A percentile compares a stretch with the other conserved stretches of the same genome.
Conservation (phyloP, 1,140 invertebrate genomes). For the Holcopasites calliopsidis region DNA sequence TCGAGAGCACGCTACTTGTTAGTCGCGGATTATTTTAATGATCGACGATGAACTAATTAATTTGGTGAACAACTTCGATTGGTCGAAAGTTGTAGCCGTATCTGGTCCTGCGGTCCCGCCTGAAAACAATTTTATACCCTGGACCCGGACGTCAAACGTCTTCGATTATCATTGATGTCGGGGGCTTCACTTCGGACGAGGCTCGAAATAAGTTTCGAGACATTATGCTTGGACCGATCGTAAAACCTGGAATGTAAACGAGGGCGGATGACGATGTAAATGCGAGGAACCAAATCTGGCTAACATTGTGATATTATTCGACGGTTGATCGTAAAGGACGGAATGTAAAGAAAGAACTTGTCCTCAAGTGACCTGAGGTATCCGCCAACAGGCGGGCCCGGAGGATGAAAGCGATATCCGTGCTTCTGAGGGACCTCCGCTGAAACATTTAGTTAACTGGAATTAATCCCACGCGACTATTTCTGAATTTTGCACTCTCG, state of each 20-base stretch:
- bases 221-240: slow-evolving; percentile 31
- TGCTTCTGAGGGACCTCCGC: not conserved
- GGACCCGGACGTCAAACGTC: too few relatives aligned
- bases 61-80: too few relatives aligned
- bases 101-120: too few relatives aligned
- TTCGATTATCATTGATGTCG: too few relatives aligned
- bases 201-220: slow-evolving; percentile 29
- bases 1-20: too few relatives aligned
- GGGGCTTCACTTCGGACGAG: not conserved
- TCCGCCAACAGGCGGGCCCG: slow-evolving; percentile 8
- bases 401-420: not conserved
- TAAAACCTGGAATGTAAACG: slow-evolving; percentile 47
- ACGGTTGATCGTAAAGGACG: slow-evolving; percentile 39
- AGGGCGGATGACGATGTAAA: slow-evolving; percentile 21
- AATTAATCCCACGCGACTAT: too few relatives aligned
- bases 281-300: slow-evolving; percentile 32
- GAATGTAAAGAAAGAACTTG: slow-evolving; percentile 47
- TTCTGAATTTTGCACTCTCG: too few relatives aligned
- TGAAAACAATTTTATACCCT: too few relatives aligned
- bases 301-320: slow-evolving; percentile 50
- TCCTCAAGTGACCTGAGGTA: slow-evolving; percentile 34
- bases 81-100: too few relatives aligned
- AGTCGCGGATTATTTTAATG: too few relatives aligned
- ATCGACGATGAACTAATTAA: too few relatives aligned
- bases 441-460: too few relatives aligned